Base-by-base conservation (phyloP, 2,888 invertebrate species). In the Deilephila elpenor region DNA sequence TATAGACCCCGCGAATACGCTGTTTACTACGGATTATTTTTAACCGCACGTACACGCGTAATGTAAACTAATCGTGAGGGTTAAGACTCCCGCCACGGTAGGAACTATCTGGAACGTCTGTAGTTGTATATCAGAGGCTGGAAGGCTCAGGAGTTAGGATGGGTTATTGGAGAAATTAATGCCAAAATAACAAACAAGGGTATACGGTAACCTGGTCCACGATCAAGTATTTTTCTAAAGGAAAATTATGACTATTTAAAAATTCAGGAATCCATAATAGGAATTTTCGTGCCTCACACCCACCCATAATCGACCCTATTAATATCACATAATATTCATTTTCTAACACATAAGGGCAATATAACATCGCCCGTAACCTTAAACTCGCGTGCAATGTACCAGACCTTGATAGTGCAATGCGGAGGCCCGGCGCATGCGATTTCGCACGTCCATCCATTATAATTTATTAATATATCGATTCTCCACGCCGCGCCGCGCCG, bases 11-110 rank as follows among this genome's bases (percentile, higher is more conserved):
- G 67, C 67, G 51, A 67, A 67, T 67, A 67, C 72, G 74, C 71
- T 70, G 64, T 67, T 71, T 72, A 73, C 75, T 78, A 77, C 73
- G 72, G 59, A 75, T 62, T 82, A 82, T 78, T 82, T 82, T 78
- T 76, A 78, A 75, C 80, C 75, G 51, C 51, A 73, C 71, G 75
- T n/a, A 51, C 6, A 25, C 44, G 6, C 11, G 44, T 67, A 67
- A 25, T 67, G 67, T 67, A 67, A 67, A 67, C 67, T 44, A 25
- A 51, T 25, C 44, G 67, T 17, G 67, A 17, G 25, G 67, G 67
- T 25, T 67, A 51, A 17, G 67, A 67, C 67, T 67, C 67, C 67
- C 67, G 67, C 67, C 44, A 44, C 20, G 67, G 44, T 6, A 20
- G 6, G 14, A 25, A 20, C 20, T 51, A 51, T 20, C 14, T 44